Percentiles rank a stretch among this genome's conserved stretches.
phyloP scores from a whole-genome alignment of 2,113 vertebrate species.

The Calyptommatus sinebrachiatus region DNA sequence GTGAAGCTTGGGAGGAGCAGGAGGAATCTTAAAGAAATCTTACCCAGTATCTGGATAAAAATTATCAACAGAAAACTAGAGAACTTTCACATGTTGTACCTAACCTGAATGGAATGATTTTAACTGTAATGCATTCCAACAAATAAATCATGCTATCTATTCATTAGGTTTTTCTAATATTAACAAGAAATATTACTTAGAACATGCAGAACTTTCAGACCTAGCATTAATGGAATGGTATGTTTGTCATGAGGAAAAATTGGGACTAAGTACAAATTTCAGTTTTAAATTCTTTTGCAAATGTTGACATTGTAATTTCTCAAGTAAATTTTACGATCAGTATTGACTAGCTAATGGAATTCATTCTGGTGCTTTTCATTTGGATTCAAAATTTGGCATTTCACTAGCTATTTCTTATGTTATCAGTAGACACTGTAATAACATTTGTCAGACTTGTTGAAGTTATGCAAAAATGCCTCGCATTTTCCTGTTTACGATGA shows the following conservation, averaged over 20 bases:
- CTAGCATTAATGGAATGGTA: neutral
- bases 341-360: too few relatives aligned
- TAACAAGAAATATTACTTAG: slow-evolving; percentile 21
- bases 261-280: neutral
- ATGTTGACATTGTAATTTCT: neutral
- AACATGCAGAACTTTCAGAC: neutral
- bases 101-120: slow-evolving; percentile 2
- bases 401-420: neutral
- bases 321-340: too few relatives aligned
- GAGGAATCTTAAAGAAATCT: neutral
- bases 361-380: neutral
- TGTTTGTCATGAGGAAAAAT: neutral
- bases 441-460: too few relatives aligned
- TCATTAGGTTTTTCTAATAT: slow-evolving; percentile 8
- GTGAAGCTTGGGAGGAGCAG: neutral
- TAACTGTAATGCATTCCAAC: neutral
- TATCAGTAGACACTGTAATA: neutral
- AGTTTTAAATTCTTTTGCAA: neutral
- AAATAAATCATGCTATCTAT: slow-evolving; percentile 23
- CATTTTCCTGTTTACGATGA: too few relatives aligned
- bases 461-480: too few relatives aligned
- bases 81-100: neutral
- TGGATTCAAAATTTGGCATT: neutral
- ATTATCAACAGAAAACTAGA: neutral
- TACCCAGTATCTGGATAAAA: neutral